Conservation (phyloP, 2,888 invertebrate species). For the Amiota communis region DNA sequence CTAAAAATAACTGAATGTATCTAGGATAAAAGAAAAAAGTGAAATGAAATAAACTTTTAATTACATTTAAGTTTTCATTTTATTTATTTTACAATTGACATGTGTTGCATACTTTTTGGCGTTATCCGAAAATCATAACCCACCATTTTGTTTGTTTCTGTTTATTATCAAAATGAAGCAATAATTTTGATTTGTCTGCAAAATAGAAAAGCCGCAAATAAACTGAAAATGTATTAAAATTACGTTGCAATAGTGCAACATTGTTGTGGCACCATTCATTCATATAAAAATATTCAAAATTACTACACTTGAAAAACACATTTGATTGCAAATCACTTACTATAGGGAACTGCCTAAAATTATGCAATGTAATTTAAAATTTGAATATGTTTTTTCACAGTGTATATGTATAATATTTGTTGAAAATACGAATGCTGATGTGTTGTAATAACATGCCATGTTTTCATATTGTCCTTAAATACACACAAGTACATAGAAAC, state of each 20-base stretch:
- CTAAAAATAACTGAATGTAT: background rate
- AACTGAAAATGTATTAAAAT: slow-evolving; percentile 53
- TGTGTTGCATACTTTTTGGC: background rate
- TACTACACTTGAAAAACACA: no score
- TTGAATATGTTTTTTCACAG: background rate
- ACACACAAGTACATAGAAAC: slow-evolving; percentile 30
- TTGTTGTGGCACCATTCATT: no score
- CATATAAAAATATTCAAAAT: no score
- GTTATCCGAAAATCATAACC: slow-evolving; percentile 46
- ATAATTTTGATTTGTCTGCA: slow-evolving; percentile 64
- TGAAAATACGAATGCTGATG: background rate
- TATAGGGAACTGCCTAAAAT: no score
- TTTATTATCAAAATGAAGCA: slow-evolving; percentile 1
- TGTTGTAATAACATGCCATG: background rate
- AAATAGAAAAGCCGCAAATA: slow-evolving; percentile 62
- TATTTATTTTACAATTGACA: no score
- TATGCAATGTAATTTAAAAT: no score
- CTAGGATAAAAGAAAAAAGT: background rate
- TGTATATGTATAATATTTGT: slow-evolving; percentile 2
- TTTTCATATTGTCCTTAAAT: slow-evolving; percentile 34
- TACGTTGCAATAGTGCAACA: no score
- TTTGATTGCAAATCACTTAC: no score
- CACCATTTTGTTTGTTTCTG: no score
- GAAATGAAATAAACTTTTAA: background rate
- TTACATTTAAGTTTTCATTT: background rate